Conservation (phyloP, 2,113 vertebrate species). For the Rafetus swinhoei region DNA sequence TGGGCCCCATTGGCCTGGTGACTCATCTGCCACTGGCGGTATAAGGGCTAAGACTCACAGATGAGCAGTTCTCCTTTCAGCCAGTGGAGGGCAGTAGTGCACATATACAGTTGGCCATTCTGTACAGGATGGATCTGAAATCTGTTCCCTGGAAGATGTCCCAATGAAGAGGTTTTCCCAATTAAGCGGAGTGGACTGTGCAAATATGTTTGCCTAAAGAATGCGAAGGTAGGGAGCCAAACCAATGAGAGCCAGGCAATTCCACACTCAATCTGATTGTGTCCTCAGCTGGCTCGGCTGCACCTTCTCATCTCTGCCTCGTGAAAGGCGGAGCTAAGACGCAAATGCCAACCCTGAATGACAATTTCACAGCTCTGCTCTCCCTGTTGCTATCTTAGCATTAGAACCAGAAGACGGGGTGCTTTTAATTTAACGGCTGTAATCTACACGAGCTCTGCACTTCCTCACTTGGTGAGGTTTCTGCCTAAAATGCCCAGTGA, state of each 20-base stretch:
- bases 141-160: neutral
- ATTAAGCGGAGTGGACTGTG: neutral
- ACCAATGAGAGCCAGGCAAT: neutral
- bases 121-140: neutral
- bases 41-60: neutral
- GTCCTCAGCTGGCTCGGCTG: neutral
- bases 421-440: neutral
- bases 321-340: neutral
- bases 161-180: neutral
- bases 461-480: neutral
- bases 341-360: neutral
- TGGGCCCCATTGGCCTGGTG: too few relatives aligned
- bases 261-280: neutral
- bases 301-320: neutral
- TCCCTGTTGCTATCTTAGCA: neutral
- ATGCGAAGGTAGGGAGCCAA: neutral
- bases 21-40: too few relatives aligned
- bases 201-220: neutral
- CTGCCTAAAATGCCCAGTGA: neutral
- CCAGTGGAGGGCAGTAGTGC: neutral
- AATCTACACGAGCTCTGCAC: neutral
- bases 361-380: neutral
- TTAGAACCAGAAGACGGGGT: neutral
- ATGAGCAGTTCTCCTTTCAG: neutral
- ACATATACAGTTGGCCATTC: too few relatives aligned